Conservation (phyloP, 2,113 vertebrate species). For the Chrysemys picta region DNA sequence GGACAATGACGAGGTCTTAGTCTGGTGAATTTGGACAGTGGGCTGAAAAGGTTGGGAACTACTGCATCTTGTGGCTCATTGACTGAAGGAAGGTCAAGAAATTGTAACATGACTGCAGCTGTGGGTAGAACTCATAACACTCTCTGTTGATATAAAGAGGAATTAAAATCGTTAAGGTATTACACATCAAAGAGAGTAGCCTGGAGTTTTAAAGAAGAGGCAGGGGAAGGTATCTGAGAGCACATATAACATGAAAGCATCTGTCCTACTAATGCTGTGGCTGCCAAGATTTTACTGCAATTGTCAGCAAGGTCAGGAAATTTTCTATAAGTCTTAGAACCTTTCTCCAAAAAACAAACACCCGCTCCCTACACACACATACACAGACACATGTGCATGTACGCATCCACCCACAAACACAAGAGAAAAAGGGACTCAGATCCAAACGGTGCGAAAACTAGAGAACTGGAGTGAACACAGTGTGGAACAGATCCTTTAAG, state of each 20-base stretch:
- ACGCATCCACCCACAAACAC: no score
- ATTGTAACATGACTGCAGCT: slow-evolving; percentile 64
- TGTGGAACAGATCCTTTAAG: neutral
- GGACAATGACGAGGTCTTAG: slow-evolving; percentile 61
- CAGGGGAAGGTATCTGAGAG: slow-evolving; percentile 36
- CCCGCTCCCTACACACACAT: neutral
- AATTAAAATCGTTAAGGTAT: slow-evolving; percentile 75
- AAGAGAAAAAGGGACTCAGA: neutral
- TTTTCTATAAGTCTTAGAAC: neutral
- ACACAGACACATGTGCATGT: neutral
- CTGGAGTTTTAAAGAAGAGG: slow-evolving; percentile 53
- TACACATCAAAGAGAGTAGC: slow-evolving; percentile 71
- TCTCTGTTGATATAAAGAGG: slow-evolving; percentile 70
- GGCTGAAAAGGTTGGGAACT: slow-evolving; percentile 65
- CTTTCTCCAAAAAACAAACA: neutral
- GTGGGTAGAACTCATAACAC: slow-evolving; percentile 54
- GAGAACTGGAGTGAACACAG: neutral
- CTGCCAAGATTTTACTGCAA: slow-evolving; percentile 53
- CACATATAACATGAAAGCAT: slow-evolving; percentile 47
- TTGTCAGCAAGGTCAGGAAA: slow-evolving; percentile 10
- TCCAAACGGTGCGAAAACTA: neutral
- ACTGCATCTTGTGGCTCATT: slow-evolving; percentile 70
- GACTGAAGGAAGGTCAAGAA: slow-evolving; percentile 72
- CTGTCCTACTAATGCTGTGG: slow-evolving; percentile 34
- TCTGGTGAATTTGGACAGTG: slow-evolving; percentile 53